Evolutionary conservation across 2,797 vertebrate genomes (phyloP).

Genomic region (Paramormyrops hopkinsi): DNA sequence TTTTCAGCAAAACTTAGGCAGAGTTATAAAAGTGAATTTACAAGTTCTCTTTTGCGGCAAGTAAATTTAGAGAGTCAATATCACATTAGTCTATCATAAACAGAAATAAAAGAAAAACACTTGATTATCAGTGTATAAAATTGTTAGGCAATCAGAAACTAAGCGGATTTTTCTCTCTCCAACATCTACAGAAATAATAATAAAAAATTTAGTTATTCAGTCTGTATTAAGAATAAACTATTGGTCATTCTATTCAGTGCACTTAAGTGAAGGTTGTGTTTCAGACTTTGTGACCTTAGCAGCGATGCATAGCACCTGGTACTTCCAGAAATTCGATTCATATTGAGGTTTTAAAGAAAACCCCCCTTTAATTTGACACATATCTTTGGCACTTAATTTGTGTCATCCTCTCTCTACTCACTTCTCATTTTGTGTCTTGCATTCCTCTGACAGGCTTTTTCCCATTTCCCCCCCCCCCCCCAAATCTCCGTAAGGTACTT

Average conservation of each 20-base stretch:
- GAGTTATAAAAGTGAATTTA: background rate
- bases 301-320: background rate
- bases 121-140: background rate
- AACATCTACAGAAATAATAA: background rate
- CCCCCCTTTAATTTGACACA: background rate
- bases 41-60: background rate
- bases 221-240: background rate
- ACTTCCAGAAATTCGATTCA: background rate
- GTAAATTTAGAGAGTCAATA: background rate
- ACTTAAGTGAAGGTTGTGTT: background rate
- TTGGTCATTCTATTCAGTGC: background rate
- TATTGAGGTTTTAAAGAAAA: background rate
- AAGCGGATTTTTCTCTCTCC: background rate
- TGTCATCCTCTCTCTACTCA: background rate
- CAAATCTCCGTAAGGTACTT: background rate
- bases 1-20: background rate
- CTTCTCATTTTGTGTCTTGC: background rate
- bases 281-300: background rate
- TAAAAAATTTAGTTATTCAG: background rate
- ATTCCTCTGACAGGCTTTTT: background rate
- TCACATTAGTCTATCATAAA: background rate
- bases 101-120: background rate
- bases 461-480: background rate
- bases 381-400: background rate
- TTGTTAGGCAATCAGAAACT: background rate